Base-by-base conservation (phyloP, 2,888 invertebrate genomes). In the Galerucella calmariensis region DNA sequence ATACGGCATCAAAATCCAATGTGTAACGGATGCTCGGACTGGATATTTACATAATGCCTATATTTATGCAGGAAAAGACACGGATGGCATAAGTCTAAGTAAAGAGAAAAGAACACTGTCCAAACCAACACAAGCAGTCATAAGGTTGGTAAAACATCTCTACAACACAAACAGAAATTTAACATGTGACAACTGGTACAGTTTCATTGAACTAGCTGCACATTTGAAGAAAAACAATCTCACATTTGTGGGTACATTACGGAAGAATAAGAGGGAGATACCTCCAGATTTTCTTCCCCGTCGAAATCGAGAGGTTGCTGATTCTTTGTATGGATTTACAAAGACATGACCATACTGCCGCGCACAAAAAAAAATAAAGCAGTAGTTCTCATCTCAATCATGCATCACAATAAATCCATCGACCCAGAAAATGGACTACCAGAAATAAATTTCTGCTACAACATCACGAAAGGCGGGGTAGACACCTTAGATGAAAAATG, bases 341-440 rank as follows among this genome's bases (percentile, higher is more conserved):
- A 20, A 20, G 20, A 20, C 20, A 20, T 20, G 20, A 20, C 20
- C 20, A 20, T 20, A 20, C 20, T 20, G 1, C 20, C 20, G 20
- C 20, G 20, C 20, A 20, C 20, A 20, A 20, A 65, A 65, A 65
- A 65, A 65, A 65, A 65, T 46, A 65, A 65, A 48, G 48, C 20
- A 16, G 65, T 65, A 8, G 8, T 65, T 16, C 10, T 65, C 2
- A 44, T 65, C 16, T 65, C 65, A 2, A 46, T 48, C 44, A 65
- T 65, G 48, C 65, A 65, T 46, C 65, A 65, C 20, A 46, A 27
- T 35, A 62, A 27, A n/a, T 27, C 24, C 6, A 35, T 62, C 8
- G 62, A 62, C 35, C 24, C 62, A 62, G 41, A 62, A 27, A 62
- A 62, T 62, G 62, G 62, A 41, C 41, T 62, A 62, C 62, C 62